Evolutionary conservation across 2,113 vertebrate genomes (phyloP), one percentile per base, ranked within the genome.

Genomic region (Oreocharis arfaki): DNA sequence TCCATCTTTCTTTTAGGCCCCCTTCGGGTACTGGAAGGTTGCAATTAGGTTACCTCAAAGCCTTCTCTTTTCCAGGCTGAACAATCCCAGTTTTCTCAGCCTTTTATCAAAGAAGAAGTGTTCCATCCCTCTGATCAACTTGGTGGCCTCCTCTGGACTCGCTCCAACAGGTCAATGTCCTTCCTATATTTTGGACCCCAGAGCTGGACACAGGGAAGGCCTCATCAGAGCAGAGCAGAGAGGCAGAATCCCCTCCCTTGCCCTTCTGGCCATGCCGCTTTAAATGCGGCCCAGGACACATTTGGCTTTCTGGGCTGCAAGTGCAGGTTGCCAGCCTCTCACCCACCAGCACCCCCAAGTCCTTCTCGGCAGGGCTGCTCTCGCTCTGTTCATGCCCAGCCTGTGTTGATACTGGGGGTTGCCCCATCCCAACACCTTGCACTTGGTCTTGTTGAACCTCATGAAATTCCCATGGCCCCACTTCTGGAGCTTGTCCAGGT

Each of bases 331-430:
- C 17, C 32, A 80, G 14, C 21, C 20, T 57, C 26, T 64, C 8
- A 73, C 9, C 22, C 17, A 21, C 16, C 37, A 44, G 26, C 21
- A 49, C 9, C 9, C 9, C 7, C 11, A 56, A 27, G 57, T 49
- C 57, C 26, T 35, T 47, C 24, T 32, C 26, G 16, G 5, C 9
- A 55, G 30, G 41, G 30, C 20, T 63, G 41, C 10, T 55, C 41
- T 79, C 0, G 0, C 17, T 21, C 30, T 41, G 1, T 47, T 32
- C 13, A 55, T 41, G n/a, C 6, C 20, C 13, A 79, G 49, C 47
- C 33, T 53, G 33, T 55, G 24, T 9, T 24, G 16, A 46, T 47
- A 24, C 15, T 19, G n/a, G 28, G 12, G 10, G 1, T 47, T 70
- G 23, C 19, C 19, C 28, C 12, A 24, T 4, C 3, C 16, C 28